Conservation (phyloP, 2,797 vertebrate genomes). For the Tapirus indicus region DNA sequence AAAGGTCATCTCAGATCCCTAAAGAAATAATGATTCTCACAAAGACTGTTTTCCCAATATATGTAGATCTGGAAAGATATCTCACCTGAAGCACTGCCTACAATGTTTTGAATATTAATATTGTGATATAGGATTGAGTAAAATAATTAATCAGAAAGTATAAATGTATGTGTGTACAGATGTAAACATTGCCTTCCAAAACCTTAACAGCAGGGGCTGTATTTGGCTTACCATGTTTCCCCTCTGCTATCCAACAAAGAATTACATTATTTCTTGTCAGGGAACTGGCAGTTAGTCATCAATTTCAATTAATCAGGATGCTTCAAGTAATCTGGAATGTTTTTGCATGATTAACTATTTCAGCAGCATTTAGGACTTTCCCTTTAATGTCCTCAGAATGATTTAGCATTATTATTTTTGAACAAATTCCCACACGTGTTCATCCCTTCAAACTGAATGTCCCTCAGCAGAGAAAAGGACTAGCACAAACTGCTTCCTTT, state of each 20-base stretch:
- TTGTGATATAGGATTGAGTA: background rate
- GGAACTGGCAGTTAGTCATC: background rate
- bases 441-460: background rate
- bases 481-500: background rate
- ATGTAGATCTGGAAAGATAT: background rate
- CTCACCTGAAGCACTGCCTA: background rate
- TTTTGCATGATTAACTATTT: constrained; percentile 58
- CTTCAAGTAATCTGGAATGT: constrained; percentile 20
- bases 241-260: background rate
- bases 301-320: constrained; percentile 38
- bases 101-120: background rate
- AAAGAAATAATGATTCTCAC: constrained; percentile 12
- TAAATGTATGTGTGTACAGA: background rate
- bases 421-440: background rate
- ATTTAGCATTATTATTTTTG: constrained; percentile 34
- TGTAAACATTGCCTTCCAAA: background rate
- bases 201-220: background rate
- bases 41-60: background rate
- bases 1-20: background rate
- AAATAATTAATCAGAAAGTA: background rate
- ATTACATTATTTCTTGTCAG: constrained; percentile 31
- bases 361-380: background rate
- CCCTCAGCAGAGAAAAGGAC: background rate
- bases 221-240: constrained; percentile 26
- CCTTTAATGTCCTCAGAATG: background rate